Evolutionary conservation across 1,140 invertebrate genomes (phyloP), one percentile per base, ranked within the genome.

Genomic region (Hestina assimilis): DNA sequence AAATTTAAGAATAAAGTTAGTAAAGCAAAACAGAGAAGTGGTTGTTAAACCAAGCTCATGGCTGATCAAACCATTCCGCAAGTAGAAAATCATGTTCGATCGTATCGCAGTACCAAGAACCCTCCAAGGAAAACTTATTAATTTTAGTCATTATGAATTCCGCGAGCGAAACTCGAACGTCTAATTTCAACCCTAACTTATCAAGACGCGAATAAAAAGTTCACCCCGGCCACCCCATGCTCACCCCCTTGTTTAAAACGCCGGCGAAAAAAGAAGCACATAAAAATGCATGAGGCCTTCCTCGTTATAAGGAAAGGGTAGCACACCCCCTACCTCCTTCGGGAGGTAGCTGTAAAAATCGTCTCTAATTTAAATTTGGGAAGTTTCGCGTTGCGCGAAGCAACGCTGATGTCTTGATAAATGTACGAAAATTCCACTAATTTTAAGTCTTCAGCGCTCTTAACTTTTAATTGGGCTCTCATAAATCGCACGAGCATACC

Each of bases 221-320:
- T 83, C 79, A 80, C 85, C 81, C 77, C 76, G 61, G 57, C 66
- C 77, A 68, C 76, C 82, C 77, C 73, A 75, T 67, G 74, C 82
- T 84, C 85, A 88, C 86, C 85, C 83, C 83, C 89, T 88, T 89
- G 87, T 89, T 88, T 89, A 89, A 89, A 89, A 89, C 81, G 85
- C 88, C 79, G 84, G 74, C 84, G 85, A 89, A 89, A 89, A 89
- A 89, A 89, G 89, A 87, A 89, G 89, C 85, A 89, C 89, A 89
- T 89, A 89, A 89, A 89, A 89, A 89, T 89, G 89, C 89, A 89
- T 89, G 89, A 89, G 89, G 87, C 87, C 86, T 87, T 88, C 86
- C 86, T 88, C 87, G 83, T 88, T 88, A 86, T 83, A 89, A 87
- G 86, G 85, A 89, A 89, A 89, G 89, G 89, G 89, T 89, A 89